Conservation (phyloP, 2,113 vertebrate genomes). For the Saimiri boliviensis region DNA sequence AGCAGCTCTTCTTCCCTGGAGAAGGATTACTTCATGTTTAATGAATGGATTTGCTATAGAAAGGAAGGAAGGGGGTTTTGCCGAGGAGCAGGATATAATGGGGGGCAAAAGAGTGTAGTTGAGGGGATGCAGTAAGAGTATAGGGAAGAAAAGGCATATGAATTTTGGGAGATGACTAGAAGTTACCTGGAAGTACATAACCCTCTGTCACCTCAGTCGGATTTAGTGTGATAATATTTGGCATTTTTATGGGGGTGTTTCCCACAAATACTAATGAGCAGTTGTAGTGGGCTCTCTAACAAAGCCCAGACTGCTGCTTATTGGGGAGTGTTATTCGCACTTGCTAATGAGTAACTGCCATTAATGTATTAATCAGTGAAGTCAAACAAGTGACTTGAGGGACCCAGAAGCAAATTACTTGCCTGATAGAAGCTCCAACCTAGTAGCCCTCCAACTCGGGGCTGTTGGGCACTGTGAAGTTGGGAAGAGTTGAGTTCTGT, state of each 20-base stretch:
- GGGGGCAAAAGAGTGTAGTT: neutral
- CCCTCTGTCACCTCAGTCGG: neutral
- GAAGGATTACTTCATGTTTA: neutral
- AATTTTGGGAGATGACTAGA: neutral
- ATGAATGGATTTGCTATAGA: neutral
- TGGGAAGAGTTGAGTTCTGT: neutral
- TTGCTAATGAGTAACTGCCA: conserved; percentile 48
- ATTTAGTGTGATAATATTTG: neutral
- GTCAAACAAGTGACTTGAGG: neutral
- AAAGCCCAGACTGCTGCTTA: neutral
- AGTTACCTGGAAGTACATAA: neutral
- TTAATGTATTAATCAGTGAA: neutral
- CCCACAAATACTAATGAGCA: neutral
- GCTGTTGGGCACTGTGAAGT: neutral
- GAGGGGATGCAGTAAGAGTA: rapidly evolving
- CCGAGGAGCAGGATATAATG: neutral
- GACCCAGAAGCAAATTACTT: neutral
- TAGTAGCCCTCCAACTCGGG: neutral
- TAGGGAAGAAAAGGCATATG: neutral
- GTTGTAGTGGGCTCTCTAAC: neutral
- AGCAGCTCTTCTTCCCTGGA: neutral
- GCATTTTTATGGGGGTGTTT: neutral
- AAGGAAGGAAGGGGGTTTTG: neutral
- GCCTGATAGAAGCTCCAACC: neutral
- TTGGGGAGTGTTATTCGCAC: neutral